Base-by-base conservation (phyloP, 2,888 invertebrate species). In the Maniola hyperantus region DNA sequence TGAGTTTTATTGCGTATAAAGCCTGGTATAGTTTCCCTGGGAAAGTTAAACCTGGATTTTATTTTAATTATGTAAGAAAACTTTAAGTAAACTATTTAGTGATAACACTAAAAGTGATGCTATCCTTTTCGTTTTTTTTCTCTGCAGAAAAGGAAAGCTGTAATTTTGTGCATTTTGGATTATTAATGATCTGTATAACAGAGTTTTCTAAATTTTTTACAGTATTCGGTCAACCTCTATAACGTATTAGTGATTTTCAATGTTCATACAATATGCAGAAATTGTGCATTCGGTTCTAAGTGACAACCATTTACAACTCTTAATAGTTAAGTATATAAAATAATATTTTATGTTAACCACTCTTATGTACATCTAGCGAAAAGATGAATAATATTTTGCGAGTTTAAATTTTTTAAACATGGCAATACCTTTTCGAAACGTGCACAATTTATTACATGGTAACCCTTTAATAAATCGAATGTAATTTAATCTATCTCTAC, bases 401-500 rank as follows among this genome's bases (percentile, higher is more conserved):
- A 67, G 54, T 70, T 69, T 70, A 62, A 63, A 55, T 57, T 18
- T 70, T 70, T 62, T 66, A 64, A 48, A 66, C 61, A 68, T 66
- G 68, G 64, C 68, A 64, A 64, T 54, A 61, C 44, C 57, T 66
- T 58, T 68, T 66, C 62, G 39, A 57, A 63, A 53, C 62, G 64
- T 64, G 66, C 69, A 69, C 58, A 59, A 59, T 65, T 68, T 33
- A 67, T 64, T 65, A 61, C 61, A 65, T 63, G 65, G 68, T 68
- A 62, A 63, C 39, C 65, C 48, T 53, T 68, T 55, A 53, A 53
- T 62, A 66, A 62, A 65, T 68, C 62, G 57, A 62, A 70, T 59
- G 66, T 71, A 67, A 71, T 68, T 63, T 71, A 61, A 66, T 66
- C 57, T 68, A 51, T 63, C 39, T 62, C 51, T 68, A n/a, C n/a